A percentile compares a stretch with the other conserved stretches of the same genome.
Evolutionary conservation across 2,113 vertebrate genomes (phyloP).

Genomic region (Collichthys lucidus): DNA sequence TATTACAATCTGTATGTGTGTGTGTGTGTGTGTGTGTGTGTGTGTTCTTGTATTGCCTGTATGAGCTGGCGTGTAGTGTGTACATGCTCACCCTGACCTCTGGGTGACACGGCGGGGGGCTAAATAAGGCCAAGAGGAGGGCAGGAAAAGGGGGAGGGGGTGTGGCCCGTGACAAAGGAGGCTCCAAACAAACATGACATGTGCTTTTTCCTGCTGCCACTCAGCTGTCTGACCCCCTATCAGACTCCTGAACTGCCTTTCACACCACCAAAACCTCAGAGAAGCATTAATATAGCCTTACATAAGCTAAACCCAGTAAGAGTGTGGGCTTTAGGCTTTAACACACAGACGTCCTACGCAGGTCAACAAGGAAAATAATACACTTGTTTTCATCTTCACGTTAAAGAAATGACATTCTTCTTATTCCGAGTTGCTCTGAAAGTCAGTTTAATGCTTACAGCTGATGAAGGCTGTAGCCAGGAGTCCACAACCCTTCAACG

Average conservation of each 20-base stretch:
- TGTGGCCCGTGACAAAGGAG: slow-evolving; percentile 73
- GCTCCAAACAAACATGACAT: slow-evolving; percentile 79
- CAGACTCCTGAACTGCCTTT: slow-evolving; percentile 36
- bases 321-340: slow-evolving; percentile 44
- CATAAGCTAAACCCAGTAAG: slow-evolving; percentile 40
- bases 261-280: slow-evolving; percentile 31
- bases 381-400: slow-evolving; percentile 24
- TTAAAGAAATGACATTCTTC: background rate
- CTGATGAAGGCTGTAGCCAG: background rate
- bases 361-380: slow-evolving; percentile 43
- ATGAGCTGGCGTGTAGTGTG: slow-evolving; percentile 52
- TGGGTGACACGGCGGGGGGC: slow-evolving; percentile 77
- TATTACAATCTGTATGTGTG: slow-evolving; percentile 72
- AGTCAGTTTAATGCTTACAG: background rate
- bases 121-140: slow-evolving; percentile 80
- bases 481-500: background rate
- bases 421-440: background rate
- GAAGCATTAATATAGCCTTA: slow-evolving; percentile 34
- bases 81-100: slow-evolving; percentile 87
- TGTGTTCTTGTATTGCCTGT: slow-evolving; percentile 59
- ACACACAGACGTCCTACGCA: slow-evolving; percentile 56
- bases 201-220: slow-evolving; percentile 81
- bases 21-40: slow-evolving; percentile 26
- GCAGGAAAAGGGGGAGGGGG: slow-evolving; percentile 61
- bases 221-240: slow-evolving; percentile 71